Base-by-base conservation (phyloP, 1,140 invertebrate species). In the Bombus terrestris region DNA sequence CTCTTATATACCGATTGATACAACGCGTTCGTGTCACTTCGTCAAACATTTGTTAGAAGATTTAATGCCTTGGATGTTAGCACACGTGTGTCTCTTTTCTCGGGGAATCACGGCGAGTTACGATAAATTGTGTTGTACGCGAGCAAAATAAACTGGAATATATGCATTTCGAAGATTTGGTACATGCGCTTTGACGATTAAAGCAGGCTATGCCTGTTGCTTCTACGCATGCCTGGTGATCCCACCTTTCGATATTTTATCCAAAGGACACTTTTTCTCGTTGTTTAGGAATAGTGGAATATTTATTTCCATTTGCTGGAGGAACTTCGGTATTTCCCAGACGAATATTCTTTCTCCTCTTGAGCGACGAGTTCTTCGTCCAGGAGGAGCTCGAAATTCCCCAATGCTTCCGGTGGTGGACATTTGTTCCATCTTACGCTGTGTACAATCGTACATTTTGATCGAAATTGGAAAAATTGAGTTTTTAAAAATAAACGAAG, bases 401-500 rank as follows among this genome's bases (percentile, higher is more conserved):
- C 98, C 86, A 98, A 94, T 69, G 97, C 96, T 91, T 98, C 98
- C 28, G 96, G 96, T 25, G 96, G 96, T 72, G 98, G 98, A 71
- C 97, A 96, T 95, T 99, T 99, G 92, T 98, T 98, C 98, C 98
- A 99, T 85, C 97, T 96, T 0, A 98, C 98, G 95, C 97, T 98
- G 87, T 76, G 88, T 90, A 79, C 71, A 64, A 69, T 57, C 35
- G 0, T 32, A n/a, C n/a, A 69, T 53, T 62, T 72, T 86, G 79
- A 86, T 80, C 81, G 18, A 41, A 72, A 43, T 53, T 12, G 41
- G 8, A 15, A 41, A 39, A 0, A 32, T 22, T 2, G 35, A 3
- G 3, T 37, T 72, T 15, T 12, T 3, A 69, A 18, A 22, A 47
- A 28, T 43, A 25, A 32, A 53, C 2, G 47, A 53, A 22, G 47